Evolutionary conservation across 2,888 invertebrate species (phyloP).

Genomic region (Adelphocoris suturalis): DNA sequence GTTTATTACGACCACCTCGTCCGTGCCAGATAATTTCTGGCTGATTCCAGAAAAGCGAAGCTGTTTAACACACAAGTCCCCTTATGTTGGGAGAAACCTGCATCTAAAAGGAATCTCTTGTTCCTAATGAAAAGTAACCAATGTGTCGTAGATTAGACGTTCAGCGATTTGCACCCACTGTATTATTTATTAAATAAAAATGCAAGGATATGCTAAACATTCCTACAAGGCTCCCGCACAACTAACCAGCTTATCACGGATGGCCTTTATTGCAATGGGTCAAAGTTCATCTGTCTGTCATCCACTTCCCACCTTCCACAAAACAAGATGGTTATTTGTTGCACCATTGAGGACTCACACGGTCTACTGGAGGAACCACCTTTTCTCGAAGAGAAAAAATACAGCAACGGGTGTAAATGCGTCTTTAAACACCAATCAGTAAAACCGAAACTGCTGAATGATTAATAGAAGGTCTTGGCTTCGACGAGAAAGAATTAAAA

Average conservation of each 20-base stretch:
- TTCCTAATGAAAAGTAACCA: too few species aligned
- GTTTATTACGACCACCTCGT: too few species aligned
- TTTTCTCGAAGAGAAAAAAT: neutral
- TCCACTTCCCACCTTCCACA: conserved; percentile 29
- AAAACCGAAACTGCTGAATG: conserved; percentile 16
- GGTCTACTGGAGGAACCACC: neutral
- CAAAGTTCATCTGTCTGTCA: conserved; percentile 24
- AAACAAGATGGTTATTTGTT: conserved; percentile 32
- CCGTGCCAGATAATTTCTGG: too few species aligned
- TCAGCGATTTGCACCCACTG: too few species aligned
- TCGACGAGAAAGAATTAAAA: conserved; percentile 6
- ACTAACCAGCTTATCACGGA: neutral
- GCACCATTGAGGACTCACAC: neutral
- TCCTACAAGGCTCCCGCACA: neutral
- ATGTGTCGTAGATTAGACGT: too few species aligned
- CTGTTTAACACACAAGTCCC: too few species aligned
- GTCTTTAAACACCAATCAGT: conserved; percentile 42
- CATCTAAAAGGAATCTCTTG: too few species aligned
- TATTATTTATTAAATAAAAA: too few species aligned
- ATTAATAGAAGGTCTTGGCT: conserved; percentile 1
- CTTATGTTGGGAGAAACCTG: too few species aligned
- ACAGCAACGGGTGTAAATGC: neutral
- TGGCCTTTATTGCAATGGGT: neutral
- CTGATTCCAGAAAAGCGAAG: too few species aligned
- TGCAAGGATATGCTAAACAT: too few species aligned